Evolutionary conservation across 2,113 vertebrate genomes (phyloP).

Genomic region (Morone saxatilis): DNA sequence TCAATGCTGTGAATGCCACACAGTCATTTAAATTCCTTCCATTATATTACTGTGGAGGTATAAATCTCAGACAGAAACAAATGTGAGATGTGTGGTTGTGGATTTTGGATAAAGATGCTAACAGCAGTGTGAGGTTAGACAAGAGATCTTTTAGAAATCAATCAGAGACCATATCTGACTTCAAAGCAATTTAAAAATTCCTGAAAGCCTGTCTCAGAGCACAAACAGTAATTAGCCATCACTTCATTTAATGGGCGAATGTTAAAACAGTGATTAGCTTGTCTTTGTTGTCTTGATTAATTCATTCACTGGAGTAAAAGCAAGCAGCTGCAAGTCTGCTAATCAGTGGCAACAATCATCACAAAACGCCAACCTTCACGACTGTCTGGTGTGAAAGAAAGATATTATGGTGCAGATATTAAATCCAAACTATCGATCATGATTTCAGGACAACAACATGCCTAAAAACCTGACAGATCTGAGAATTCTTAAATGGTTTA

Average conservation of each 20-base stretch:
- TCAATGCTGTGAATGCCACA: not conserved
- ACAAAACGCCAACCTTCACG: slow-evolving; percentile 73
- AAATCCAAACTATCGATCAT: slow-evolving; percentile 22
- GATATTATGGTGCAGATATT: not conserved
- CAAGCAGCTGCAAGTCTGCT: slow-evolving; percentile 78
- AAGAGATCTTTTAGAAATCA: slow-evolving; percentile 35
- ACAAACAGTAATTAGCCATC: slow-evolving; percentile 74
- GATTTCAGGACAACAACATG: not conserved
- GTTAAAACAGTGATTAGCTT: slow-evolving; percentile 81
- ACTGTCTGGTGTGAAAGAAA: slow-evolving; percentile 43
- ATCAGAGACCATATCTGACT: slow-evolving; percentile 42
- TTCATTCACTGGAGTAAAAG: slow-evolving; percentile 67
- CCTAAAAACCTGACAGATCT: not conserved
- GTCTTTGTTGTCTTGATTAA: slow-evolving; percentile 80
- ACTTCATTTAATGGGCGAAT: slow-evolving; percentile 75
- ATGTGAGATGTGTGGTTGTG: no score
- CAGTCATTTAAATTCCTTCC: not conserved
- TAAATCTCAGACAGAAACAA: not conserved
- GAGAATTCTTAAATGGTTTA: not conserved
- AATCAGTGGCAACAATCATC: slow-evolving; percentile 75
- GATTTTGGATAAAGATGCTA: not conserved
- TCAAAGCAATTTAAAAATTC: slow-evolving; percentile 48
- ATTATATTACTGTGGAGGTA: not conserved
- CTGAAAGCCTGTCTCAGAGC: slow-evolving; percentile 49
- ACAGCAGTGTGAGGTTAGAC: slow-evolving; percentile 24